Evolutionary conservation across 2,113 vertebrate species (phyloP).

Genomic region (Anarhynchus alexandrinus): DNA sequence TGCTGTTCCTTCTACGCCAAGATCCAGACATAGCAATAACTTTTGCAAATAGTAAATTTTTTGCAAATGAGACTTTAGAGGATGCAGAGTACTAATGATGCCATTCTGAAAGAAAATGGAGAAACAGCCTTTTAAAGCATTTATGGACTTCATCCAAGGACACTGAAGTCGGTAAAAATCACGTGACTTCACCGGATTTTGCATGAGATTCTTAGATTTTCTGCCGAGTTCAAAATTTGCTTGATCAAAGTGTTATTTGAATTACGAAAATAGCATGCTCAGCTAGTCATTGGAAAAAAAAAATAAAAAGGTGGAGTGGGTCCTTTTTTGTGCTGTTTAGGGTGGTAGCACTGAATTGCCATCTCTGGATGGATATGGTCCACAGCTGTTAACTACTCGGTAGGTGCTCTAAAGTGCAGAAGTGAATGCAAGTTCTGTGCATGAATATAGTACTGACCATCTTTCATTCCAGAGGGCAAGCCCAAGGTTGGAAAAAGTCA

Average conservation of each 20-base stretch:
- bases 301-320: neutral
- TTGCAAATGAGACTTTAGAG: neutral
- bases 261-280: neutral
- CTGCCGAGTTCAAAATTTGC: neutral
- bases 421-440: neutral
- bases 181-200: neutral
- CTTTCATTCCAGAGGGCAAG: constrained; percentile 10
- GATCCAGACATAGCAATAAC: neutral
- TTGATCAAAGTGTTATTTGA: neutral
- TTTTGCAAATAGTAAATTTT: neutral
- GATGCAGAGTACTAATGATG: neutral
- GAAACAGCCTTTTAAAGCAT: neutral
- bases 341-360: neutral
- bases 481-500: neutral
- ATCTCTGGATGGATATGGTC: neutral
- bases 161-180: neutral
- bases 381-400: neutral
- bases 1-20: neutral
- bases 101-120: neutral
- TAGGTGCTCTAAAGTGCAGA: neutral
- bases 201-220: neutral
- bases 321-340: neutral
- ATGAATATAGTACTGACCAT: neutral
- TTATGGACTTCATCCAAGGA: neutral
- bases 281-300: neutral